Base-by-base conservation (phyloP, 92 coral and sea anemone genomes). In the Epizoanthus fatuus region DNA sequence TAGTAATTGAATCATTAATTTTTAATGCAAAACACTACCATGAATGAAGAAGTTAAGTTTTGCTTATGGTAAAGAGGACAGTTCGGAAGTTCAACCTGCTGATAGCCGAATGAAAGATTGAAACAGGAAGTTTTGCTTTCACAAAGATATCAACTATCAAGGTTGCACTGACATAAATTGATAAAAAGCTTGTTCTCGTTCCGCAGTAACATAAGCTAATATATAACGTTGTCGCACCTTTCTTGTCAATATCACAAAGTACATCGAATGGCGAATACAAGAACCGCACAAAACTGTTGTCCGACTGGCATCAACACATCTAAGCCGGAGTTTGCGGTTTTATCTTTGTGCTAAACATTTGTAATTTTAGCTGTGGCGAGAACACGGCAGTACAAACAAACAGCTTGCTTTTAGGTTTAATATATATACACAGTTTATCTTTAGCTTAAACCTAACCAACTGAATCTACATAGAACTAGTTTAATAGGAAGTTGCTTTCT, bases 391-490 rank as follows among this genome's bases (percentile, higher is more conserved):
- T n/a, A 64, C 82, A 77, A 58, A 77, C 82, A 77, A 22, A 38
- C 20, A n/a, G 6, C 40, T 17, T 75, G n/a, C 22, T 59, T 29
- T 29, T 29, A 29, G 35, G 1, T 75, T 60, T n/a, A n/a, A n/a
- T n/a, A 11, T 75, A 62, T 59, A 22, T 77, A 77, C 55, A 40
- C 63, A 35, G 69, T 42, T 77, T 56, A 29, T 59, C 69, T 68
- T 49, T 39, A 39, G 47, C 22, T 76, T 8, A 49, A 49, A 49
- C 53, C 53, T 49, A 49, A 12, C 53, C 53, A 49, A 49, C 13
- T 10, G 53, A 49, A 49, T 49, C 53, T 49, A 49, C 53, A 49
- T 12, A 49, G 53, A 49, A 8, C 53, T 49, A 8, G 53, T 49
- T 49, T 47, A 47, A 12, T 7, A 49, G 12, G 9, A 2, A 8